phyloP scores from a whole-genome alignment of 2,888 invertebrate genomes.

The Spisula subtruncata region DNA sequence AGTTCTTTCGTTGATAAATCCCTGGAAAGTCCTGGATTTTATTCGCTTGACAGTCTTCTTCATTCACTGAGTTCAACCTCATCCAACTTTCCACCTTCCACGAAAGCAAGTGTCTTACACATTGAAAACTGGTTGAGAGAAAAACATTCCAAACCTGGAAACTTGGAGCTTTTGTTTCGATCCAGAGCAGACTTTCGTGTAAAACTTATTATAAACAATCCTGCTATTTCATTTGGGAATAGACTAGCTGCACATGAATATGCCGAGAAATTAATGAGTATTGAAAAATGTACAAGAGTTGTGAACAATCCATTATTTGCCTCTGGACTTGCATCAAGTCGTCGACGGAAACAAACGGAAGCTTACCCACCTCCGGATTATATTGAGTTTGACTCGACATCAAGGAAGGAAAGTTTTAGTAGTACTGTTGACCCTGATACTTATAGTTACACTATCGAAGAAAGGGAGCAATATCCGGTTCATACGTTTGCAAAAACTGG shows the following conservation, averaged over 20 bases:
- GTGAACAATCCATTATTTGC: constrained; percentile 88
- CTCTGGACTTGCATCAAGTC: constrained; percentile 82
- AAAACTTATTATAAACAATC: constrained; percentile 81
- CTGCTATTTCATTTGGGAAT: constrained; percentile 79
- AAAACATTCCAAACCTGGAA: constrained; percentile 82
- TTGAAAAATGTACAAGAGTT: constrained; percentile 88
- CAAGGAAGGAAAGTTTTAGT: constrained; percentile 69
- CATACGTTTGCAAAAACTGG: constrained; percentile 86
- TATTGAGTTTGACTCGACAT: constrained; percentile 64
- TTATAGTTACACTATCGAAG: constrained; percentile 51
- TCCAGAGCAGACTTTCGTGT: constrained; percentile 81
- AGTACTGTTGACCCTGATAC: constrained; percentile 64
- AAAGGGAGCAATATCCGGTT: constrained; percentile 84
- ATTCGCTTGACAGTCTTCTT: constrained; percentile 82
- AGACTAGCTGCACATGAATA: constrained; percentile 85
- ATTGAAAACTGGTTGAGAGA: constrained; percentile 85
- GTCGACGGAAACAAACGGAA: constrained; percentile 71
- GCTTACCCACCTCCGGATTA: constrained; percentile 62
- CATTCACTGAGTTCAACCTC: constrained; percentile 78
- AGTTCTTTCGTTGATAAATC: constrained; percentile 80
- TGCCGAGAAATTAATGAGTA: constrained; percentile 86
- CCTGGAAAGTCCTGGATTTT: constrained; percentile 81
- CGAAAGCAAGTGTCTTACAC: constrained; percentile 78
- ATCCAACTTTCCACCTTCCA: constrained; percentile 80
- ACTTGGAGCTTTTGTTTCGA: constrained; percentile 83